These are phyloP conservation scores for Apoda limacodes DNA, from an alignment of 2,888 invertebrate species.

Conservation along the genomic window DNA sequence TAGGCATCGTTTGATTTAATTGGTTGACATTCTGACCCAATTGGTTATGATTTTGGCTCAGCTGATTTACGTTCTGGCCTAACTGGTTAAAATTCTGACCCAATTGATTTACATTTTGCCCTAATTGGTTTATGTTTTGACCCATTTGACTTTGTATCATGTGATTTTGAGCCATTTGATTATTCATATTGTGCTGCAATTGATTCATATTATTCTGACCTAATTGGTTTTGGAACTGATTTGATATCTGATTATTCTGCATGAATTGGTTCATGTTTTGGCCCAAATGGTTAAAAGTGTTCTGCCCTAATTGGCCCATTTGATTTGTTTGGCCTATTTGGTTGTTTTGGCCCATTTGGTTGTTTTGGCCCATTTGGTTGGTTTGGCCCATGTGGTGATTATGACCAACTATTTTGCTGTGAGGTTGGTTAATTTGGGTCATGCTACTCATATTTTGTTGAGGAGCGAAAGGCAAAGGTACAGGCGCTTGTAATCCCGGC, in stretches of 20 bases:
- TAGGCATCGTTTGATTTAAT: slow-evolving; percentile 36
- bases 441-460: slow-evolving; percentile 36
- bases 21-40: slow-evolving; percentile 27
- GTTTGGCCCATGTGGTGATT: slow-evolving; percentile 22
- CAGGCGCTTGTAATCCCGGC: slow-evolving; percentile 51
- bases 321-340: slow-evolving; percentile 18
- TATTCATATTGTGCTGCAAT: slow-evolving; percentile 25
- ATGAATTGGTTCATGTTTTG: slow-evolving; percentile 23
- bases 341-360: slow-evolving; percentile 21
- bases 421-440: slow-evolving; percentile 37
- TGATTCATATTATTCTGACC: slow-evolving; percentile 25
- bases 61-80: slow-evolving; percentile 24
- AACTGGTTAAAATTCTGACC: slow-evolving; percentile 26
- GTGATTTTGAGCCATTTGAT: slow-evolving; percentile 30
- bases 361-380: slow-evolving; percentile 19
- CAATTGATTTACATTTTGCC: slow-evolving; percentile 24
- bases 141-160: slow-evolving; percentile 32
- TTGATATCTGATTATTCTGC: slow-evolving; percentile 25
- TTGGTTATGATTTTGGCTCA: slow-evolving; percentile 22
- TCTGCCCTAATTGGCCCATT: slow-evolving; percentile 25
- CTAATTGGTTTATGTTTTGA: slow-evolving; percentile 29
- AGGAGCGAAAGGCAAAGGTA: slow-evolving; percentile 51
- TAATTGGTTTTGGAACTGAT: slow-evolving; percentile 25
- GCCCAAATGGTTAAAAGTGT: slow-evolving; percentile 30
- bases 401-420: slow-evolving; percentile 38